A percentile compares a stretch with the other conserved stretches of the same genome.
phyloP scores from a whole-genome alignment of 2,113 vertebrate species.

The Menura novaehollandiae region DNA sequence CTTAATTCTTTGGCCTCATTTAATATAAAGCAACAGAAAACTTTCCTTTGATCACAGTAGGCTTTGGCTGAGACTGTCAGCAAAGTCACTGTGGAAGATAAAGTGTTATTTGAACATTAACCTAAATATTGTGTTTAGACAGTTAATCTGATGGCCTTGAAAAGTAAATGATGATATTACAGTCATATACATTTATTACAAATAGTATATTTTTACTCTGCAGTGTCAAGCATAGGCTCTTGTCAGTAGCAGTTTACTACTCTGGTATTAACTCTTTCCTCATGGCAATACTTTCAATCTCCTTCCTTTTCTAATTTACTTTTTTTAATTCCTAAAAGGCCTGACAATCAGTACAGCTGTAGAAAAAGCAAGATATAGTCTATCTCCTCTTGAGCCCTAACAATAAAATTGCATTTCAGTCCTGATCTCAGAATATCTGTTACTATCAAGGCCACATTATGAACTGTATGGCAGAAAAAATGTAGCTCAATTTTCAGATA shows the following conservation, averaged over 20 bases:
- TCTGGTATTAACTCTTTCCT: neutral
- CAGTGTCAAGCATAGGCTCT: neutral
- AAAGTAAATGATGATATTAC: neutral
- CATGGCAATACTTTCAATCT: neutral
- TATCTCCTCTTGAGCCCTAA: neutral
- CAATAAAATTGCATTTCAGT: neutral
- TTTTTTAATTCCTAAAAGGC: neutral
- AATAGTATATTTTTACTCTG: neutral
- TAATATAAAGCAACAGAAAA: neutral
- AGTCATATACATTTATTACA: neutral
- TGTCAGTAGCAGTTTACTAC: neutral
- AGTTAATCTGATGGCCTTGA: neutral
- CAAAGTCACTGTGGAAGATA: neutral
- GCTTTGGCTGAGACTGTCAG: neutral
- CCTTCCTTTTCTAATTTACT: neutral
- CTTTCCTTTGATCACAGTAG: neutral
- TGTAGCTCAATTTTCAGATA: neutral
- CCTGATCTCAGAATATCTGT: slow-evolving; percentile 4
- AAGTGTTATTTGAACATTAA: neutral
- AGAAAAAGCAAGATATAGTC: neutral
- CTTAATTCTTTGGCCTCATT: neutral
- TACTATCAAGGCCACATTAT: neutral
- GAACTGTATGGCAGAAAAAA: neutral
- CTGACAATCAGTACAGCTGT: neutral
- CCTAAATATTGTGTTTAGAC: neutral